Percentiles rank a stretch among this genome's conserved stretches.
phyloP scores from a whole-genome alignment of 2,888 invertebrate genomes.

The Tiliacea aurago region DNA sequence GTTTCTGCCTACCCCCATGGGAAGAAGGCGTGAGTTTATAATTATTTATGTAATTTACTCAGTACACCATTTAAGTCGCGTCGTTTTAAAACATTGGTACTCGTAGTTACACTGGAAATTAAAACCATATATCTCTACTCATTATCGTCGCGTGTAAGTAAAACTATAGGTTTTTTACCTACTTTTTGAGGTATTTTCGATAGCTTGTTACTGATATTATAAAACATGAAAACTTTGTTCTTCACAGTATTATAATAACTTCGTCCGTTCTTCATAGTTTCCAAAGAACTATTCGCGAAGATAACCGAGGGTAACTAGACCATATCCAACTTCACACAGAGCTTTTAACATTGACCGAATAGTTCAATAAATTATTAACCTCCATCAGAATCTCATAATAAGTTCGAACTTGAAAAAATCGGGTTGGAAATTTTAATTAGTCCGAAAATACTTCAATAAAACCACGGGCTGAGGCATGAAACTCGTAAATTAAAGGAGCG shows the following conservation, averaged over 20 bases:
- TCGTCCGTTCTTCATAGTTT: slow-evolving; percentile 31
- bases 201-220: background rate
- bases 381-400: slow-evolving; percentile 67
- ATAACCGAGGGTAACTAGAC: slow-evolving; percentile 59
- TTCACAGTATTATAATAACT: slow-evolving; percentile 4
- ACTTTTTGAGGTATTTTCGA: background rate
- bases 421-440: slow-evolving; percentile 84
- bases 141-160: slow-evolving; percentile 18
- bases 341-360: slow-evolving; percentile 72
- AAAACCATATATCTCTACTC: slow-evolving; percentile 6
- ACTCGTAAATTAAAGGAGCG: slow-evolving; percentile 83
- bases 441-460: slow-evolving; percentile 85
- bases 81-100: background rate
- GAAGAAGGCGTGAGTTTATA: too few relatives aligned
- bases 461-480: slow-evolving; percentile 77
- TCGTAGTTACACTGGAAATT: slow-evolving; percentile 22
- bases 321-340: slow-evolving; percentile 57
- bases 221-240: slow-evolving; percentile 14
- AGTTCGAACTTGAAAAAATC: slow-evolving; percentile 60
- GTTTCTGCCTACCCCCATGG: too few relatives aligned
- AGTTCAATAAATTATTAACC: slow-evolving; percentile 80
- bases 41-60: background rate
- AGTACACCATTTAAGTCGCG: background rate
- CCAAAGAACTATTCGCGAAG: slow-evolving; percentile 43
- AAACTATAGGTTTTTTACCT: background rate